Base-by-base conservation (phyloP, 2,797 vertebrate species). In the Gymnoscopelus microlampas region DNA sequence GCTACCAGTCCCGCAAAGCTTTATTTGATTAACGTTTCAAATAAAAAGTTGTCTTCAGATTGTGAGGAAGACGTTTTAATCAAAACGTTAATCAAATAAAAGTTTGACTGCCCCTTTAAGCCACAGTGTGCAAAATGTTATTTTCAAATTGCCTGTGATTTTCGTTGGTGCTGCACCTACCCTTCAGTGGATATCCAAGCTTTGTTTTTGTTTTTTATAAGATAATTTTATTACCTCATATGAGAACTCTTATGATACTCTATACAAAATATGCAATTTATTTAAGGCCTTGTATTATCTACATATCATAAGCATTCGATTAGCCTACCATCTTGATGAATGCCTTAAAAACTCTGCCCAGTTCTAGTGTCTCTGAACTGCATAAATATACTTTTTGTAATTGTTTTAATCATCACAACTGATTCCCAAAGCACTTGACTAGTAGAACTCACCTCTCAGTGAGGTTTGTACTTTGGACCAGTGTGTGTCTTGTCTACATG, bases 211-310 rank as follows among this genome's bases (percentile, higher is more conserved):
- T 39, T 39, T 39, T 35, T 5, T 44, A 44, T 44, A 44, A 44
- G 39, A 44, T 44, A 0, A 44, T 44, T 72, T 39, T 69, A 15
- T 82, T 81, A 78, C 63, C 56, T 82, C 57, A 58, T 60, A 32
- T 59, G 47, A 39, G 66, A 49, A 23, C 53, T 55, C 26, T 26
- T 57, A 19, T 69, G 13, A 39, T 68, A 54, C 78, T 83, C 81
- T 77, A 79, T 44, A 82, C 68, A 69, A 63, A 49, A 60, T 57
- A 70, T 76, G 47, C 49, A 82, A 64, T 70, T 14, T 63, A 39
- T 60, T 4, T 0, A 39, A 54, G 71, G 63, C 68, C 60, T 87
- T 24, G 35, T 39, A 24, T 59, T 64, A 14, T 5, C 39, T 65
- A 75, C 66, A 64, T 61, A 78, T 78, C 49, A 75, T 47, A 63